Conservation (phyloP, 1,140 invertebrate species). For the Batillaria attramentaria region DNA sequence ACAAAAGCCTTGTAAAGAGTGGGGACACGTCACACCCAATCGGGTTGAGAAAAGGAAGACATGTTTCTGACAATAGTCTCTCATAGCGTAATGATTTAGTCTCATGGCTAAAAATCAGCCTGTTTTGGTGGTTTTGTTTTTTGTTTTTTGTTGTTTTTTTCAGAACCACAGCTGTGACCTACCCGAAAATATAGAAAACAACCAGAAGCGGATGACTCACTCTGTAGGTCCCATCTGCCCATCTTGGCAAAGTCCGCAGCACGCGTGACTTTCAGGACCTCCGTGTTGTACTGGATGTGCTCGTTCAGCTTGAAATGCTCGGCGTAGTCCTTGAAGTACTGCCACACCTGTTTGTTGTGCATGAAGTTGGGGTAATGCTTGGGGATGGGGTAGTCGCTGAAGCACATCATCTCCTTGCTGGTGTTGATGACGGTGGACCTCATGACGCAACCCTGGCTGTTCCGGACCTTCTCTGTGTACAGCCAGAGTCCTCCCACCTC, state of each 20-base stretch:
- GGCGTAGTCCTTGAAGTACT: conserved; percentile 72
- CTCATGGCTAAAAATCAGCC: too few species aligned
- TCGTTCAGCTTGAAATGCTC: conserved; percentile 66
- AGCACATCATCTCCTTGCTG: conserved; percentile 75
- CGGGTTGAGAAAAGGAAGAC: too few species aligned
- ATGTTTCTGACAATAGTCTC: too few species aligned
- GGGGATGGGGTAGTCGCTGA: conserved; percentile 74
- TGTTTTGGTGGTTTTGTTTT: too few species aligned
- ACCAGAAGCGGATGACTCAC: too few species aligned
- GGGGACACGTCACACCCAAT: too few species aligned
- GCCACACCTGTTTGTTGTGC: conserved; percentile 71
- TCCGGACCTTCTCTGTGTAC: conserved; percentile 50
- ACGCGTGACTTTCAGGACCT: conserved; percentile 44
- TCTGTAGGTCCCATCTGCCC: conserved; percentile 37
- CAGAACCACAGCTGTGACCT: too few species aligned
- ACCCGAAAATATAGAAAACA: too few species aligned
- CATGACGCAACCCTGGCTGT: conserved; percentile 61
- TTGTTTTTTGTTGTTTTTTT: too few species aligned
- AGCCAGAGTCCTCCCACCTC: conserved; percentile 68
- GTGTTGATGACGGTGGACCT: conserved; percentile 71
- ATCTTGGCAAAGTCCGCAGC: conserved; percentile 32
- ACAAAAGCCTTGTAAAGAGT: too few species aligned
- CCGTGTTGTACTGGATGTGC: conserved; percentile 59
- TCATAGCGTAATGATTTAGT: too few species aligned
- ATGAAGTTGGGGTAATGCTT: conserved; percentile 72